phyloP scores from a whole-genome alignment of 2,888 invertebrate genomes.

The Eremobia ochroleuca region DNA sequence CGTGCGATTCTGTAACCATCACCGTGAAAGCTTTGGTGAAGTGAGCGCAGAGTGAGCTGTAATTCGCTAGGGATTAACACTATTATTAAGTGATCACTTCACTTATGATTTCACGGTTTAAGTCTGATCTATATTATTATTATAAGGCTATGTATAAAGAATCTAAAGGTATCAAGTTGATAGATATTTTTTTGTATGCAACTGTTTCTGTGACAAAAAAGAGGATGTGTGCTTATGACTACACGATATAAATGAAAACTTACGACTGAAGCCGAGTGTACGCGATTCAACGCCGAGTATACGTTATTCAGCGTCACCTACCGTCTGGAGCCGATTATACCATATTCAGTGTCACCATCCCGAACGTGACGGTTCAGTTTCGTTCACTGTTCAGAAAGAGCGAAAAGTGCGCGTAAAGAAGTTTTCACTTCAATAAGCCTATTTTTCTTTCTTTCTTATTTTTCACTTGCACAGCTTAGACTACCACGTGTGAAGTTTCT shows the following conservation, averaged over 20 bases:
- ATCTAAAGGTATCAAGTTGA: background rate
- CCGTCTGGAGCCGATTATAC: background rate
- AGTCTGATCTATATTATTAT: too few relatives aligned
- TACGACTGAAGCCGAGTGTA: background rate
- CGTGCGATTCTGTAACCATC: too few relatives aligned
- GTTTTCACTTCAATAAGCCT: background rate
- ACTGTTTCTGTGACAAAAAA: fast-evolving
- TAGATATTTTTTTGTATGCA: background rate
- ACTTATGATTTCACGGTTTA: too few relatives aligned
- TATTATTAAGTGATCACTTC: too few relatives aligned
- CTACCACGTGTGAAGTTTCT: constrained; percentile 17
- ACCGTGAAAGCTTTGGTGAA: too few relatives aligned
- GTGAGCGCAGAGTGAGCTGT: too few relatives aligned
- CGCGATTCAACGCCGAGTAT: background rate
- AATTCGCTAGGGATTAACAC: too few relatives aligned
- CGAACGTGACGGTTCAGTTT: background rate
- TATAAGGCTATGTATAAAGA: background rate
- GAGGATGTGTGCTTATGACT: background rate
- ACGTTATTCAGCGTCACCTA: too few relatives aligned
- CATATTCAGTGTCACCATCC: background rate
- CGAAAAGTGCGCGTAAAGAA: background rate
- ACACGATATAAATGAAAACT: background rate
- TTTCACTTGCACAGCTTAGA: background rate
- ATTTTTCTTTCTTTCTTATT: background rate
- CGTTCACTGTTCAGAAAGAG: background rate